These are phyloP conservation scores for Romanogobio albipinnatus DNA, from an alignment of 2,113 vertebrate species.

Conservation along the genomic window DNA sequence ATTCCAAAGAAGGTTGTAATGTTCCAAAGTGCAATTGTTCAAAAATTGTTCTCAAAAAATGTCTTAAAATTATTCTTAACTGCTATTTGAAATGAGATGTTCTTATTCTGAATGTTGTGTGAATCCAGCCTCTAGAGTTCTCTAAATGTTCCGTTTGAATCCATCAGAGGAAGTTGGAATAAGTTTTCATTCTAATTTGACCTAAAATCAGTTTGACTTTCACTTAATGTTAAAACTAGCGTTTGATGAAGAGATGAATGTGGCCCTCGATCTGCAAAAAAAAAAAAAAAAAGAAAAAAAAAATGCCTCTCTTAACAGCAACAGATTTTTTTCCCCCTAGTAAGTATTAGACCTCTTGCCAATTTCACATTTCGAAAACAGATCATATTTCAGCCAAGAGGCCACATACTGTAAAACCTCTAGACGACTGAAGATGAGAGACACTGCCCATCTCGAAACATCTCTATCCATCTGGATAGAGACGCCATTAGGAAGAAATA, in stretches of 20 bases:
- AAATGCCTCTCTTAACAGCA: neutral
- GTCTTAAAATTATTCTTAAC: too few species aligned
- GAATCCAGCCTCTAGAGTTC: neutral
- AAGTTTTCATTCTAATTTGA: neutral
- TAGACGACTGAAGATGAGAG: neutral
- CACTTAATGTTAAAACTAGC: neutral
- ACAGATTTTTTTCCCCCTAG: neutral
- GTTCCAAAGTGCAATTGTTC: neutral
- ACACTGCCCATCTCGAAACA: conserved; percentile 4
- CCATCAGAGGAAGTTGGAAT: neutral
- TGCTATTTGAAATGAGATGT: too few species aligned
- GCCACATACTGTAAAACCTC: conserved; percentile 13
- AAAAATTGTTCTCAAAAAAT: neutral
- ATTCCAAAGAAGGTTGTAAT: neutral
- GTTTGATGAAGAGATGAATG: neutral
- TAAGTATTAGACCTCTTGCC: conserved; percentile 2
- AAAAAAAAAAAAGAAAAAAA: neutral
- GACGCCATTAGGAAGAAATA: conserved; percentile 4
- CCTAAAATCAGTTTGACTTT: conserved; percentile 14
- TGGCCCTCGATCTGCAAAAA: neutral
- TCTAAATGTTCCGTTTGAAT: neutral
- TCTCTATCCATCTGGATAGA: neutral
- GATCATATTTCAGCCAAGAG: conserved; percentile 8
- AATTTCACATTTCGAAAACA: conserved; percentile 21
- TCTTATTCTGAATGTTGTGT: neutral